These are phyloP conservation scores for Glyptemys insculpta DNA, from an alignment of 2,797 vertebrate genomes.

Conservation along the genomic window DNA sequence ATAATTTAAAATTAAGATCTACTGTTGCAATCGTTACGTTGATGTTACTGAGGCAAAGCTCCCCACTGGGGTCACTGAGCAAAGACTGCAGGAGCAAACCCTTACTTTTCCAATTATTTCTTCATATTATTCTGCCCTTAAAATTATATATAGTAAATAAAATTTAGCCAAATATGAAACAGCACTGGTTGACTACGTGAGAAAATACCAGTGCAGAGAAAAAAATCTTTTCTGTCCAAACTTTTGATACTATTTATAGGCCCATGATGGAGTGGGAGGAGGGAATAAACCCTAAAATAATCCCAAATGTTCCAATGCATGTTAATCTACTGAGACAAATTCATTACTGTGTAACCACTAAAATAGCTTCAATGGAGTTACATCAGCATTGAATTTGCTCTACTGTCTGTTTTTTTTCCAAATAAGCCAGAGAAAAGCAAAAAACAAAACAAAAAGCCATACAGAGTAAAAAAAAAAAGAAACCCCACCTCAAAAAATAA, in stretches of 20 bases:
- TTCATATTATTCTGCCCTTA: slow-evolving; percentile 9
- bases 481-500: neutral
- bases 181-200: neutral
- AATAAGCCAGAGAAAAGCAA: neutral
- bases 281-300: slow-evolving; percentile 8
- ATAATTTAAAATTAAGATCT: neutral
- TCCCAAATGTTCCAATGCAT: neutral
- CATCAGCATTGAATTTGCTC: neutral
- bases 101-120: neutral
- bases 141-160: neutral
- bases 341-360: neutral
- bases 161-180: neutral
- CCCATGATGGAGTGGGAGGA: neutral
- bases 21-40: neutral
- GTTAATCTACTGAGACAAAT: neutral
- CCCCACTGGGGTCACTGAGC: slow-evolving; percentile 17
- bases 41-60: neutral
- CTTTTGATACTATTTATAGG: neutral
- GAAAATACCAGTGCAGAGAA: neutral
- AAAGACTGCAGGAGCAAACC: neutral
- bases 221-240: neutral
- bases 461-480: neutral
- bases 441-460: neutral
- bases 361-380: neutral
- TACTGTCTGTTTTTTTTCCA: accelerated